Evolutionary conservation across 2,113 vertebrate genomes (phyloP), one percentile per base, ranked within the genome.

Genomic region (Pleuronectes platessa): DNA sequence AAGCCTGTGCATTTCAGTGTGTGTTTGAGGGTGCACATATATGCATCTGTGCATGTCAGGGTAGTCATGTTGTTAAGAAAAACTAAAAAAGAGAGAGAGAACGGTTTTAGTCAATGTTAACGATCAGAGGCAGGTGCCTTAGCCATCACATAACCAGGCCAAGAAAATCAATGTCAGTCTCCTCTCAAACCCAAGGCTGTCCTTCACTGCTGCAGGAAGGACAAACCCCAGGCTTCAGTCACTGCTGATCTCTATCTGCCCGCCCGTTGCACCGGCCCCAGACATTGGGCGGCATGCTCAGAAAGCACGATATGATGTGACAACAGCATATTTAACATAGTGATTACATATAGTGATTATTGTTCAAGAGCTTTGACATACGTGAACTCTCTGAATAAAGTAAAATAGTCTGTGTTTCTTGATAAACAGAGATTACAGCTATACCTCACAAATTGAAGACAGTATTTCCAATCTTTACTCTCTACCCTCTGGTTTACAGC

Each of bases 121-220:
- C 17, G 55, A 80, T 86, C 84, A 81, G 58, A 74, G 5, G 68
- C 70, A 68, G 82, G 47, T 45, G 67, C 20, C 76, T 77, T 10
- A 2, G n/a, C 54, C 80, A 15, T 86, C 88, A 79, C 68, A 76
- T 45, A 82, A 76, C 81, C 71, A 77, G 79, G 71, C 68, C 47
- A 40, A 61, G 47, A 71, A 90, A 91, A 88, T 89, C 84, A 87
- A 89, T 91, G 78, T 65, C 45, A 35, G 75, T 78, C 59, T 84
- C 74, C 59, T 84, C 76, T 86, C 68, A 84, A 80, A 87, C 67
- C 81, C 59, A 63, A 53, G 61, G 82, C 71, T 83, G 91, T 82
- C 91, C 88, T 93, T 91, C 85, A 88, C 64, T 61, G 68, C 76
- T 61, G 49, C 9, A 61, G 78, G 82, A 89, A 92, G 92, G 92